phyloP scores from a whole-genome alignment of 2,797 vertebrate genomes.

The Chrysocyon brachyurus region DNA sequence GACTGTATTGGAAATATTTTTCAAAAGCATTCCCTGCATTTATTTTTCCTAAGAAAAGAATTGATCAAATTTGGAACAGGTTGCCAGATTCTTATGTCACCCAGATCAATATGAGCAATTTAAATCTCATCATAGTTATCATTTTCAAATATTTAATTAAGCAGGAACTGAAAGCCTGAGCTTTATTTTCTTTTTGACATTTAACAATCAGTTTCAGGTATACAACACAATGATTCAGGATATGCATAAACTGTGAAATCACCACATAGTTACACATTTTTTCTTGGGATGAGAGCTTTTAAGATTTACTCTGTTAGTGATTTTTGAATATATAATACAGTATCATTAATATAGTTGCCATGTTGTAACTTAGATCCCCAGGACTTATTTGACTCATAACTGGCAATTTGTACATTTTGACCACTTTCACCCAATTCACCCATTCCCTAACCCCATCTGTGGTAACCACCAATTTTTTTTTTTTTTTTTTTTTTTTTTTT shows the following conservation, averaged over 20 bases:
- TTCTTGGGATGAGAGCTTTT: background rate
- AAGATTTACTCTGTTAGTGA: background rate
- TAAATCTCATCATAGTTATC: background rate
- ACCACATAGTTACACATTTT: background rate
- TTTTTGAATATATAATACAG: background rate
- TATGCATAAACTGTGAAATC: background rate
- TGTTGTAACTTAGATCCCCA: background rate
- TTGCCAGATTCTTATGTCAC: background rate
- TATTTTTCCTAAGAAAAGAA: conserved; percentile 35
- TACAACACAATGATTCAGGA: background rate
- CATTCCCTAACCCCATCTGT: background rate
- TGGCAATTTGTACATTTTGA: background rate
- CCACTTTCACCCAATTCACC: background rate
- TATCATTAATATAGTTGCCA: background rate
- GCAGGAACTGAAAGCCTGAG: background rate
- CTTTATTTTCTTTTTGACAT: background rate
- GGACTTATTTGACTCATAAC: background rate
- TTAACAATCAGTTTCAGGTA: background rate
- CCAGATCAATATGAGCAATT: background rate
- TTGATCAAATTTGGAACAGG: background rate
- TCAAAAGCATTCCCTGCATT: conserved; percentile 25
- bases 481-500: background rate
- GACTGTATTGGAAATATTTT: conserved; percentile 70
- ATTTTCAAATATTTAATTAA: background rate
- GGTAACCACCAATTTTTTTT: background rate